Evolutionary conservation across 2,797 vertebrate genomes (phyloP), one percentile per base, ranked within the genome.

Genomic region (Megalops cyprinoides): DNA sequence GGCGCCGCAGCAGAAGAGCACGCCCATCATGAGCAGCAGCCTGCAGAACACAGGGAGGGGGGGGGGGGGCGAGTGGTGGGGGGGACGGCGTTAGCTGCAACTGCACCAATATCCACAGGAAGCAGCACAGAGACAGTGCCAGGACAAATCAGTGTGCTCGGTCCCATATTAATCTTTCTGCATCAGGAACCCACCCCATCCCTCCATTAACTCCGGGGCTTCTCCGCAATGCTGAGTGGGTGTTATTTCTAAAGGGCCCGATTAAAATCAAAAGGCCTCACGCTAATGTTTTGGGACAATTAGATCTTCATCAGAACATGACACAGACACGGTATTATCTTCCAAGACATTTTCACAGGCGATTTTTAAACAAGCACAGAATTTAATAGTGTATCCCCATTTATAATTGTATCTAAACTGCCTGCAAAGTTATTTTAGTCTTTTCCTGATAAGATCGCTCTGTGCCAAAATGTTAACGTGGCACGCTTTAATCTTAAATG

Each of bases 1-100:
- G 0, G 97, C 97, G 0, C 97, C 97, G 0, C 98, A 99, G 91
- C 98, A 99, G 90, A 98, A 98, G 84, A 99, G 67, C 84, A 98
- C 97, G 0, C 96, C 97, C 96, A 98, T 97, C 97, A 98, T 99
- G 90, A 99, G 91, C 76, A 99, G 94, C 86, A 99, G 96, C 97
- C 98, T 99, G 82, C 65, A 84, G 53, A 79, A 77, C 20, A n/a
- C n/a, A n/a, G n/a, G n/a, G n/a, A n/a, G n/a, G n/a, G n/a, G n/a
- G n/a, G n/a, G n/a, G n/a, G n/a, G n/a, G n/a, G n/a, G n/a, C n/a
- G n/a, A n/a, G n/a, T n/a, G n/a, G 25, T 14, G 25, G 48, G 73
- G 8, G 23, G 25, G 55, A 31, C 18, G 60, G 60, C 10, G 28
- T 14, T 4, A 0, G 12, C 10, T 34, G 31, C 37, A 37, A 71